Evolutionary conservation across 2,888 invertebrate genomes (phyloP), one percentile per base, ranked within the genome.

Genomic region (Bugula neritina): DNA sequence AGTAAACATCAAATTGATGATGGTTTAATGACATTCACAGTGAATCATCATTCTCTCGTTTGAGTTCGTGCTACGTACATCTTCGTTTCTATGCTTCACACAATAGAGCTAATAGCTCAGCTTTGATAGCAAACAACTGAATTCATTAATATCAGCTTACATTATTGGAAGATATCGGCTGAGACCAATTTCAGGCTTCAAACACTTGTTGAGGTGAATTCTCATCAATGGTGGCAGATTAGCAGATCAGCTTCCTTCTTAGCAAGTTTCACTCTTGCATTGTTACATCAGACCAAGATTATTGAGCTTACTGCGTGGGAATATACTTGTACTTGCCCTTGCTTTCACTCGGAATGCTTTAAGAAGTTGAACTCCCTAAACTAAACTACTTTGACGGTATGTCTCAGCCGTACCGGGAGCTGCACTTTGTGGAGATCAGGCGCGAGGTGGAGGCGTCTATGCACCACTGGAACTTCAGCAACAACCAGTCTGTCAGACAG

Each of bases 401-500:
- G 17, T 5, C 63, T 13, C 63, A 21, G 29, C 63, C 63, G 29
- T 63, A 31, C n/a, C 63, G 63, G 10, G 63, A 63, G 63, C 31
- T 63, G 34, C 63, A 31, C n/a, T 63, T 13, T 31, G 63, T 63
- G 2, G 63, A 63, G 31, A 63, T 63, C 27, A 63, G n/a, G 17
- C 27, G 63, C 13, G 63, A 63, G n/a, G 63, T 63, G 29, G 29
- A 63, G 63, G 35, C 63, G 21, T 23, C 57, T 43, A 71, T 71
- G 43, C 63, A 71, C 34, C 34, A 58, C 29, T 71, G 71, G 43
- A 70, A 52, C 70, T 52, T 70, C 35, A 35, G 54, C 27, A 70
- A 31, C 72, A 58, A 43, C 52, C 63, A 72, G 52, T 31, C 63
- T 27, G 69, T 72, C n/a, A n/a, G 43, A 27, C 69, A 69, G 54